A percentile compares a stretch with the other conserved stretches of the same genome.
Conservation (phyloP, 2,797 vertebrate genomes). For the Channa striata region DNA sequence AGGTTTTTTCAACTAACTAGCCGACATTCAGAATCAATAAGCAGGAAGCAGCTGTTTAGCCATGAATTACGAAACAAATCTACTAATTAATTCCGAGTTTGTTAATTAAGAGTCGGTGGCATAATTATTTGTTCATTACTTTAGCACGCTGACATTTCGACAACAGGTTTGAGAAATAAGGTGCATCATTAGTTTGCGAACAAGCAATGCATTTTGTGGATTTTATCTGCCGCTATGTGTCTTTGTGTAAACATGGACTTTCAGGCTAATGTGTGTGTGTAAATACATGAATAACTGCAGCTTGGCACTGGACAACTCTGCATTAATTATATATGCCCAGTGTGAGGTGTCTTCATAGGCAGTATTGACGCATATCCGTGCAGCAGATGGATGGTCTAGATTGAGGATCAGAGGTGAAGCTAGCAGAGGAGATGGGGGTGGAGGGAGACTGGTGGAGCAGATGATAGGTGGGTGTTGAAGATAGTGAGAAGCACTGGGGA, state of each 20-base stretch:
- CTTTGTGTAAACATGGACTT: constrained; percentile 43
- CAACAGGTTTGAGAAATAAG: constrained; percentile 43
- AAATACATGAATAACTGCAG: constrained; percentile 70
- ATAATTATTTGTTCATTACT: constrained; percentile 61
- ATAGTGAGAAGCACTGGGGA: constrained; percentile 65
- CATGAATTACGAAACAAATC: constrained; percentile 61
- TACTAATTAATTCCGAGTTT: constrained; percentile 62
- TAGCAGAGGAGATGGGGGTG: constrained; percentile 73
- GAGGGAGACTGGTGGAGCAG: constrained; percentile 71
- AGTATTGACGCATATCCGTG: constrained; percentile 44
- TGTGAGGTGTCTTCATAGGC: constrained; percentile 47
- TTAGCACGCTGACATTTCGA: constrained; percentile 50
- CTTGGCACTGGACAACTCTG: constrained; percentile 55
- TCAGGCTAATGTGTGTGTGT: constrained; percentile 48
- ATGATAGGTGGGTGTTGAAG: constrained; percentile 78
- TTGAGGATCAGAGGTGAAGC: constrained; percentile 74
- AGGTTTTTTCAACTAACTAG: constrained; percentile 24
- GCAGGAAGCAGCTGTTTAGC: constrained; percentile 48
- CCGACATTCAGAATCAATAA: constrained; percentile 33
- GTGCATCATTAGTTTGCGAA: constrained; percentile 22
- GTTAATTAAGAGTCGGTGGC: constrained; percentile 60
- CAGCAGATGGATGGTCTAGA: constrained; percentile 76
- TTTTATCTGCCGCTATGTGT: constrained; percentile 21
- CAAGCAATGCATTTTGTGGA: neutral
- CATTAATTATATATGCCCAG: constrained; percentile 64